phyloP scores from a whole-genome alignment of 2,888 invertebrate species.

The Physocephala rufipes region DNA sequence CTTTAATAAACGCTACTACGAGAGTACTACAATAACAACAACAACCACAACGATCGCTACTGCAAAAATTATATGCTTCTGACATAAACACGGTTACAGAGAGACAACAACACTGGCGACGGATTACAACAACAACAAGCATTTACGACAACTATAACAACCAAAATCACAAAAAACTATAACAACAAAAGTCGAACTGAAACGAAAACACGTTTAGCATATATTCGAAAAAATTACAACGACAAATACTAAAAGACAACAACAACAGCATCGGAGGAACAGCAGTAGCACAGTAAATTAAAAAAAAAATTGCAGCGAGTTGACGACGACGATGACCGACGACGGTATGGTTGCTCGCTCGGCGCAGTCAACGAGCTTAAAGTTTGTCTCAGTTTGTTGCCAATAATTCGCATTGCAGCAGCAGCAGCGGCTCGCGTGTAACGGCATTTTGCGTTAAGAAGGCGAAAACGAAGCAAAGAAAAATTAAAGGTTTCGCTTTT shows the following conservation, averaged over 20 bases:
- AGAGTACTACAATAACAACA: neutral
- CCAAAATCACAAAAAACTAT: no score
- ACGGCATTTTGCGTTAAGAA: constrained; percentile 26
- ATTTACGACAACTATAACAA: no score
- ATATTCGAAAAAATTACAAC: constrained; percentile 30
- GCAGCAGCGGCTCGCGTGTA: constrained; percentile 36
- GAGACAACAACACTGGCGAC: no score
- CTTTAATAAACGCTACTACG: no score
- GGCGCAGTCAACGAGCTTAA: constrained; percentile 17
- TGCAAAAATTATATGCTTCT: no score
- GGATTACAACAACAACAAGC: no score
- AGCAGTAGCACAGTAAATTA: constrained; percentile 26
- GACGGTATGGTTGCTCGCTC: neutral
- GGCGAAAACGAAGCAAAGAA: constrained; percentile 22
- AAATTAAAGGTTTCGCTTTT: neutral
- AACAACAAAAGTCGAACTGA: neutral
- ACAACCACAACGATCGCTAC: neutral
- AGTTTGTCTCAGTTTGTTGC: constrained; percentile 39
- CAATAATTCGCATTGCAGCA: constrained; percentile 40
- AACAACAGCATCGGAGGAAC: constrained; percentile 21
- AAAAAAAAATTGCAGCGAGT: constrained; percentile 29
- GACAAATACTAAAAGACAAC: constrained; percentile 12
- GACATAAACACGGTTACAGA: no score
- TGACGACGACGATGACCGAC: constrained; percentile 16
- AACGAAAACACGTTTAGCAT: constrained; percentile 36